These are phyloP conservation scores for Macrobrachium nipponense DNA, from an alignment of 1,140 invertebrate species.

Conservation along the genomic window DNA sequence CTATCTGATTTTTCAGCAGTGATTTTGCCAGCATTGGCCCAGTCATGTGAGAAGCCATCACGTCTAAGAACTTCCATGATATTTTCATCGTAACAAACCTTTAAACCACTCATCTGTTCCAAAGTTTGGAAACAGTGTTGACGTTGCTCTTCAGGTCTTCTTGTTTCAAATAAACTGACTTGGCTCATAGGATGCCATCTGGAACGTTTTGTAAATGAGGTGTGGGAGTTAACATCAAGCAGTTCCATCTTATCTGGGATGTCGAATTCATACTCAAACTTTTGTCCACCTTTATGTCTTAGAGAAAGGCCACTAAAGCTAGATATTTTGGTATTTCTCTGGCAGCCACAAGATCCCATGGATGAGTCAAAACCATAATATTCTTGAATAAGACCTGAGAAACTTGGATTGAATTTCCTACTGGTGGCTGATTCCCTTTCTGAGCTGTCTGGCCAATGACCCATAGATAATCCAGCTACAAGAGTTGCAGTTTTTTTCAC, in stretches of 20 bases:
- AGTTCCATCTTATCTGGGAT: neutral
- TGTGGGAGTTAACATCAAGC: too few relatives aligned
- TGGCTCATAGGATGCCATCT: too few relatives aligned
- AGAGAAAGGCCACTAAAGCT: neutral
- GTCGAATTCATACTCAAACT: neutral
- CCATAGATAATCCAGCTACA: too few relatives aligned
- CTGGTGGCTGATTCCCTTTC: too few relatives aligned
- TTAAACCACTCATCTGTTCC: slow-evolving; percentile 27
- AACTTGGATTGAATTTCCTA: too few relatives aligned
- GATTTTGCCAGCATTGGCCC: slow-evolving; percentile 6
- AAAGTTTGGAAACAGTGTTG: slow-evolving; percentile 18
- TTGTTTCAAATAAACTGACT: neutral
- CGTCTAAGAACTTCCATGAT: slow-evolving; percentile 21
- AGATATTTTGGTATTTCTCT: neutral
- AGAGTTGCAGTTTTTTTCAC: too few relatives aligned
- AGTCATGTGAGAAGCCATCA: neutral
- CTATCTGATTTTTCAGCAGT: slow-evolving; percentile 21
- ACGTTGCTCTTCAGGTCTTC: neutral
- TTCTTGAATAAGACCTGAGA: too few relatives aligned
- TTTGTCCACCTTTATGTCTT: neutral
- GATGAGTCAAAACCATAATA: too few relatives aligned
- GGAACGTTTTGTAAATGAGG: too few relatives aligned
- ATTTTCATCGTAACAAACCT: slow-evolving; percentile 34
- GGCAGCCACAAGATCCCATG: neutral
- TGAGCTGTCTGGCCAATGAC: too few relatives aligned